Percentiles rank a stretch among this genome's conserved stretches.
Conservation (phyloP, 2,888 invertebrate genomes). For the Germaria angustata region DNA sequence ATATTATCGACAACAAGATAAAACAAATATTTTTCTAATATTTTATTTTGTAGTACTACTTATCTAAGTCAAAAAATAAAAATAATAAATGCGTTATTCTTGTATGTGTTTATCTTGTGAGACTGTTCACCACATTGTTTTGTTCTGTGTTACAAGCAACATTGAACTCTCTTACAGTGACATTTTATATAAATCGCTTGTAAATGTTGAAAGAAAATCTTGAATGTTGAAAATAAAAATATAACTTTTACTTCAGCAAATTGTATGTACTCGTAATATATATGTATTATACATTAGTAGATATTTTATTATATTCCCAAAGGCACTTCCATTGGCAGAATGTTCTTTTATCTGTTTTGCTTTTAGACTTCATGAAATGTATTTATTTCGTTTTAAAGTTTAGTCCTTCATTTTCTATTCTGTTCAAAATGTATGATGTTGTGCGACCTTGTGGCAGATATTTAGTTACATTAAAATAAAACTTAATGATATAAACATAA, state of each 20-base stretch:
- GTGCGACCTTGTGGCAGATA: neutral
- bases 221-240: neutral
- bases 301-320: slow-evolving; percentile 5
- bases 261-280: neutral
- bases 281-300: neutral
- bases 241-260: slow-evolving; percentile 4
- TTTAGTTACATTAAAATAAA: neutral
- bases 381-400: neutral
- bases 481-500: neutral
- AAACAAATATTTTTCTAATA: neutral
- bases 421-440: neutral
- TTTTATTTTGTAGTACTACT: neutral
- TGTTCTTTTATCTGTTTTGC: neutral
- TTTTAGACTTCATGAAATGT: neutral
- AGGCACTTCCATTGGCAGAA: neutral
- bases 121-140: neutral
- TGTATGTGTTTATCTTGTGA: neutral
- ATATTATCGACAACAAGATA: neutral
- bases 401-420: neutral
- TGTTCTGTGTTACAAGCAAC: neutral
- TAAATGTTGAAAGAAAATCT: neutral
- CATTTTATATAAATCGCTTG: neutral
- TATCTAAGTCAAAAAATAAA: neutral
- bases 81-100: neutral
- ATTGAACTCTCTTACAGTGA: neutral